These are phyloP conservation scores for Xerus inauris DNA, from an alignment of 2,113 vertebrate species.

Conservation along the genomic window DNA sequence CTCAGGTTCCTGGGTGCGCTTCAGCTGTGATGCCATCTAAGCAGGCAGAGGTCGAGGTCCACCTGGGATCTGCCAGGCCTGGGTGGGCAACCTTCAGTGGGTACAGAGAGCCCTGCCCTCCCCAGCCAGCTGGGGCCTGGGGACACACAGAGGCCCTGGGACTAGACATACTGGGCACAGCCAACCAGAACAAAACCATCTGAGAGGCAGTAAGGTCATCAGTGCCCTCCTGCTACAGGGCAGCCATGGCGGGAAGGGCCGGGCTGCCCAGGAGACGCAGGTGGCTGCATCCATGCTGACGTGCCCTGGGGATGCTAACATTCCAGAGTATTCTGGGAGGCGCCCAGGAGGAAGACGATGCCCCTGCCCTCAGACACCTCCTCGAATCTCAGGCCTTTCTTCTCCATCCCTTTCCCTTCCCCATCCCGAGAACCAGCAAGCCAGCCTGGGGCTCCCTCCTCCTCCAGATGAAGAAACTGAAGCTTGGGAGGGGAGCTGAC, in stretches of 20 bases:
- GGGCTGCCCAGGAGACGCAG: neutral
- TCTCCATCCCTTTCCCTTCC: rapidly evolving
- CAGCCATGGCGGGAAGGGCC: too few relatives aligned
- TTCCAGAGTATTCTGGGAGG: neutral
- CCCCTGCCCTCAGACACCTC: neutral
- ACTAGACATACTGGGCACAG: neutral
- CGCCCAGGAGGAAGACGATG: too few relatives aligned
- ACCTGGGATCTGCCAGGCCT: neutral
- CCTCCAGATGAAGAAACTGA: neutral
- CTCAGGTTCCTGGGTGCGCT: neutral
- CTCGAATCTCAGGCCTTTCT: rapidly evolving
- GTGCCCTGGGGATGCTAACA: rapidly evolving
- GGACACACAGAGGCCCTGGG: rapidly evolving
- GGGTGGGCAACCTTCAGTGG: neutral
- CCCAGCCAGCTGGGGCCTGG: rapidly evolving
- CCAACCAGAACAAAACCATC: neutral
- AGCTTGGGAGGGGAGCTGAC: rapidly evolving
- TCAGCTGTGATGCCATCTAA: neutral
- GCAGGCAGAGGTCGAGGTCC: neutral
- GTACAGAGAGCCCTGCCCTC: rapidly evolving
- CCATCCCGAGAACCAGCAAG: neutral
- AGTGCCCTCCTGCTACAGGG: rapidly evolving
- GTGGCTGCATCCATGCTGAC: too few relatives aligned
- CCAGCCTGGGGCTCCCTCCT: rapidly evolving
- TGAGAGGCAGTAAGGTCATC: rapidly evolving